These are phyloP conservation scores for Dolichomitus sp. DNA, from an alignment of 2,888 invertebrate species.

Conservation along the genomic window DNA sequence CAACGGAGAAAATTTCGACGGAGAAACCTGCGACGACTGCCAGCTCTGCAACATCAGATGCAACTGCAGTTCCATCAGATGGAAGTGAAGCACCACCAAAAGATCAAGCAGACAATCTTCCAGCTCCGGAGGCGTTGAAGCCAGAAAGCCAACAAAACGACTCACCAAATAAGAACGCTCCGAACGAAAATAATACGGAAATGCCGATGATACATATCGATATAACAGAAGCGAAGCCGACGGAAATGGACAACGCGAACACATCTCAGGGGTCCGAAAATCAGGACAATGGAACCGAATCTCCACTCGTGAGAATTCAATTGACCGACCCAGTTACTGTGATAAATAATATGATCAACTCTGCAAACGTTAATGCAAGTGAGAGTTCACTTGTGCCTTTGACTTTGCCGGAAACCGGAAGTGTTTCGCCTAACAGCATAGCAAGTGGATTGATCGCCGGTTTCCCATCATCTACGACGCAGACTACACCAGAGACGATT, in stretches of 20 bases:
- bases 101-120: slow-evolving; percentile 27
- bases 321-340: slow-evolving; percentile 74
- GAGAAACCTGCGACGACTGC: neutral
- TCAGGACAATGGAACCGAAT: slow-evolving; percentile 65
- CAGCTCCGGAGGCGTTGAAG: slow-evolving; percentile 4
- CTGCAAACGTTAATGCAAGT: slow-evolving; percentile 44
- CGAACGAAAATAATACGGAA: slow-evolving; percentile 65
- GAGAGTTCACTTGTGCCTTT: slow-evolving; percentile 61
- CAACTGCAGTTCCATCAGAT: neutral
- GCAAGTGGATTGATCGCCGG: slow-evolving; percentile 81
- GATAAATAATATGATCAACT: slow-evolving; percentile 76
- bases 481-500: neutral
- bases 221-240: slow-evolving; percentile 69
- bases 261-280: slow-evolving; percentile 53
- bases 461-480: slow-evolving; percentile 68
- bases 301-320: slow-evolving; percentile 76
- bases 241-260: slow-evolving; percentile 47
- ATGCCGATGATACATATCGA: slow-evolving; percentile 74
- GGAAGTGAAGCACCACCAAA: slow-evolving; percentile 4
- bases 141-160: slow-evolving; percentile 20
- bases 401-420: slow-evolving; percentile 70
- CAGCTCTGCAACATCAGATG: neutral
- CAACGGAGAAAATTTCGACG: slow-evolving; percentile 23
- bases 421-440: slow-evolving; percentile 65
- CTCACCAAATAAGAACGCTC: slow-evolving; percentile 11